Evolutionary conservation across 2,888 invertebrate genomes (phyloP), one percentile per base, ranked within the genome.

Genomic region (Ceramica pisi): DNA sequence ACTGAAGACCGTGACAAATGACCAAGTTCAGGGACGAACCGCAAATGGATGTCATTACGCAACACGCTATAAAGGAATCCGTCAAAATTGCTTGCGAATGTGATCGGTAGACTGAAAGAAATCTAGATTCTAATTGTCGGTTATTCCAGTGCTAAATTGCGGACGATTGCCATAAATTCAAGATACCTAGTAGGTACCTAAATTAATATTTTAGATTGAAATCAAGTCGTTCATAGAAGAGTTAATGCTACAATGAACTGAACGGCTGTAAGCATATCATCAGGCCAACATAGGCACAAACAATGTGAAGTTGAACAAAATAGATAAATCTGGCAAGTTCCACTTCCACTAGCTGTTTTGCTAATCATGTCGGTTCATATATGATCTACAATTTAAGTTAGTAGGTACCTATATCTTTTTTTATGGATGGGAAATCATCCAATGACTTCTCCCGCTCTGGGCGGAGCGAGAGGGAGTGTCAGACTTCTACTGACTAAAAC

Each of bases 11-110:
- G 67, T 84, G 79, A 87, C 78, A 77, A 85, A 85, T 81, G 80
- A 84, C 55, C 68, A 85, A 82, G 85, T 82, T 87, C 87, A 87
- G 73, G 84, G 85, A 67, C 81, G 65, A 12, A 35, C 46, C 63
- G 63, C 51, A 74, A 87, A 86, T 84, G 68, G 70, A 75, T 82
- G 62, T 64, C 75, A 69, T 83, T 77, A 72, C 71, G 63, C 10
- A 67, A 71, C 81, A 83, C 73, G 83, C 76, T 68, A 81, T 63
- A 62, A 64, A 66, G 21, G 41, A 66, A 84, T 82, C 70, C 46
- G 61, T 63, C 55, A 71, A 55, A 75, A 78, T 82, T 67, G 57
- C 31, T 69, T 57, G 23, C 31, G 14, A 67, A 71, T 71, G 23
- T 19, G 61, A 23, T 38, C 21, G 38, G 19, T 56, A 41, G 3